These are phyloP conservation scores for Gephyroberyx darwinii DNA, from an alignment of 2,797 vertebrate species.

Conservation along the genomic window DNA sequence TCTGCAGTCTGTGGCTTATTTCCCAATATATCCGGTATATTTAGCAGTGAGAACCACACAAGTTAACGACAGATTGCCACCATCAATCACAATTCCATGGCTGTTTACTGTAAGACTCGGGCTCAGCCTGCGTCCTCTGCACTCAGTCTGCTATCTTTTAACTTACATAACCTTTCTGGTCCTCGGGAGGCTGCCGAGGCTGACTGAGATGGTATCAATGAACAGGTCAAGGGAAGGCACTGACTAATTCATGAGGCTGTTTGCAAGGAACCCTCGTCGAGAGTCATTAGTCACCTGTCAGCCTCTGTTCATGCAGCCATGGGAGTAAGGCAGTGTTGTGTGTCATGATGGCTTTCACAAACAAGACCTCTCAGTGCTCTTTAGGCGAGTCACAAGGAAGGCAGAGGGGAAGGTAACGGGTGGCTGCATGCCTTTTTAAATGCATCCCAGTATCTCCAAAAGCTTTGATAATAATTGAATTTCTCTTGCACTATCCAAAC, in stretches of 20 bases:
- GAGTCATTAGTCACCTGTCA: conserved; percentile 68
- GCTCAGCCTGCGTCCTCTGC: conserved; percentile 19
- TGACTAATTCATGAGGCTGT: conserved; percentile 71
- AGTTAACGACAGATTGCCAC: conserved; percentile 42
- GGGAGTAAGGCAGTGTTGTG: conserved; percentile 45
- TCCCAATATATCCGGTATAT: conserved; percentile 26
- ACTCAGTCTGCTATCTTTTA: conserved; percentile 45
- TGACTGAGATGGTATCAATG: conserved; percentile 56
- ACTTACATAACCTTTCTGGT: conserved; percentile 59
- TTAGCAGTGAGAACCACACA: conserved; percentile 21
- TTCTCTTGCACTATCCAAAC: background rate
- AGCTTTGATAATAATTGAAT: conserved; percentile 26
- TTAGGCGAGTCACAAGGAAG: conserved; percentile 47
- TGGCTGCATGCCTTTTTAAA: conserved; percentile 19
- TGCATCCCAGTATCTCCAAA: conserved; percentile 23
- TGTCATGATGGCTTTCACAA: conserved; percentile 49
- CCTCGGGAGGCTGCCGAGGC: conserved; percentile 40
- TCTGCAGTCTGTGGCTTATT: conserved; percentile 20
- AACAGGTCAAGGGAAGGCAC: conserved; percentile 60
- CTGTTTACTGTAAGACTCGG: conserved; percentile 15
- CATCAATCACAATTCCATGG: conserved; percentile 54
- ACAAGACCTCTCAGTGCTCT: conserved; percentile 49
- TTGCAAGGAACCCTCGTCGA: conserved; percentile 39
- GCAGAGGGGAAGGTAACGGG: conserved; percentile 6
- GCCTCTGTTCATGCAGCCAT: conserved; percentile 25